Conservation (phyloP, 2,888 invertebrate genomes). For the Clistopyga incitator region DNA sequence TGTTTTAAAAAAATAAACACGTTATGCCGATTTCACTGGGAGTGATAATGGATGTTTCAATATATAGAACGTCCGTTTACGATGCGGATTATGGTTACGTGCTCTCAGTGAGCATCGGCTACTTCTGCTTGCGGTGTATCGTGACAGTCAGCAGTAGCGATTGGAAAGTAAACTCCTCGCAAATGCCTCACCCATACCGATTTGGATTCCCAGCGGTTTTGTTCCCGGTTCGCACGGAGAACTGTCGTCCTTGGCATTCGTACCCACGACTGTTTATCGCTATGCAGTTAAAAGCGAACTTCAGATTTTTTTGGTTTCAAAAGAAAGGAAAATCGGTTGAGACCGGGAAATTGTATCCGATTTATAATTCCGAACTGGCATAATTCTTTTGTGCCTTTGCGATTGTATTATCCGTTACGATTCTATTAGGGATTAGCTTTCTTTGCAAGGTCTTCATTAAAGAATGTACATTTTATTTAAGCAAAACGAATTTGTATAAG, state of each 20-base stretch:
- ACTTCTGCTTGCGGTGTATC: constrained; percentile 34
- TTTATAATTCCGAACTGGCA: neutral
- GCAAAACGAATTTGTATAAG: neutral
- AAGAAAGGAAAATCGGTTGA: neutral
- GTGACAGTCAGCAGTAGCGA: constrained; percentile 50
- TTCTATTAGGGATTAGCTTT: neutral
- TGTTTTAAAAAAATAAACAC: too few relatives aligned
- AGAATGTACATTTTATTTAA: neutral
- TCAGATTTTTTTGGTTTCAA: neutral
- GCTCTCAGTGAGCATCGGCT: constrained; percentile 21
- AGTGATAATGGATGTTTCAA: too few relatives aligned
- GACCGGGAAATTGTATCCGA: neutral
- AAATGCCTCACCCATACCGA: constrained; percentile 22
- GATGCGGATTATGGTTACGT: constrained; percentile 33
- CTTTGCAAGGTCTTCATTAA: neutral
- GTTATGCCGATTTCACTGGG: too few relatives aligned
- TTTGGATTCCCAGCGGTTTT: constrained; percentile 19
- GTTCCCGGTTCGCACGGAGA: constrained; percentile 35
- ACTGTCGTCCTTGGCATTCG: constrained; percentile 65
- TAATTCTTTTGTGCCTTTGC: neutral
- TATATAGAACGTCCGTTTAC: neutral
- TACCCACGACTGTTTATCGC: constrained; percentile 34
- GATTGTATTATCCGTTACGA: neutral
- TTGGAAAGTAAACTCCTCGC: constrained; percentile 63
- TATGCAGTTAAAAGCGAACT: neutral